These are phyloP conservation scores for Dipodomys stephensi DNA, from an alignment of 2,113 vertebrate species.

Conservation along the genomic window DNA sequence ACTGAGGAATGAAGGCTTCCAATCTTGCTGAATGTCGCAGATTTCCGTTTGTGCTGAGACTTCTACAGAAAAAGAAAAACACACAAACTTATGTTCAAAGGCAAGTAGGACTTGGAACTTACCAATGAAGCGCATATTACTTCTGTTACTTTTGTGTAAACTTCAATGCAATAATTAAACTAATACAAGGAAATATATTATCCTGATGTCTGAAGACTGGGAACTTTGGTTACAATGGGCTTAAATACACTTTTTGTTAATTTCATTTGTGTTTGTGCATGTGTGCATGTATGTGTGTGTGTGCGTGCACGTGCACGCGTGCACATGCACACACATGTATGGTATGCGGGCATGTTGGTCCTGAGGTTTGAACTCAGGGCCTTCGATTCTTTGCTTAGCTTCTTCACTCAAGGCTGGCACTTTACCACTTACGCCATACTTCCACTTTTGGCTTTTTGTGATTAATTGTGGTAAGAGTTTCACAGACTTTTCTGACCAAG, in stretches of 20 bases:
- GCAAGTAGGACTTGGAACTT: background rate
- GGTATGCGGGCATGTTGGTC: too few species aligned
- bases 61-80: slow-evolving; percentile 83
- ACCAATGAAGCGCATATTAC: background rate
- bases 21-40: slow-evolving; percentile 89
- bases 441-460: too few species aligned
- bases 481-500: too few species aligned
- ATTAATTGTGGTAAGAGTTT: too few species aligned
- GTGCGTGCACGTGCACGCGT: accelerated
- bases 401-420: too few species aligned
- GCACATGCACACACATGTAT: too few species aligned
- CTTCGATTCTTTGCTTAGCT: too few species aligned
- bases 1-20: slow-evolving; percentile 92
- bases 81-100: slow-evolving; percentile 48
- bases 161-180: background rate
- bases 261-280: too few species aligned
- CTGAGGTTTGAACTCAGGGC: too few species aligned
- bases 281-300: too few species aligned
- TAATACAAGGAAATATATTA: background rate
- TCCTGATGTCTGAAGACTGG: background rate
- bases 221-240: background rate
- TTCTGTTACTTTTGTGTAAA: background rate
- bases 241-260: background rate
- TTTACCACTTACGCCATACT: too few species aligned
- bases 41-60: slow-evolving; percentile 88